Evolutionary conservation across 2,797 vertebrate genomes (phyloP).

Genomic region (Streptopelia turtur): DNA sequence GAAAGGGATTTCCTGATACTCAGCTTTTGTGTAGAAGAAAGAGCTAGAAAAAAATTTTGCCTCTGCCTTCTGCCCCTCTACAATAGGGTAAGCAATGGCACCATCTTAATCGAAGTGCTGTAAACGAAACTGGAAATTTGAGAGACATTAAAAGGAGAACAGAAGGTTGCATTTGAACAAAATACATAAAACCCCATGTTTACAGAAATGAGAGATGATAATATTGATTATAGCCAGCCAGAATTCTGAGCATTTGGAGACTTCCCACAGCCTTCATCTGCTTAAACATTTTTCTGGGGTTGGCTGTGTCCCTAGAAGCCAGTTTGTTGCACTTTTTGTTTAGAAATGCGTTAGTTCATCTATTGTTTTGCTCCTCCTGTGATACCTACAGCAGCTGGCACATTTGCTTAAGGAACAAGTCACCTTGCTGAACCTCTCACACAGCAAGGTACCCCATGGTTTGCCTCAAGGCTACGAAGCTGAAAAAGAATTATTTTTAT

Average conservation of each 20-base stretch:
- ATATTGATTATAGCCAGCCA: conserved; percentile 1
- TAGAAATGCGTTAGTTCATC: not conserved
- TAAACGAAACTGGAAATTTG: not conserved
- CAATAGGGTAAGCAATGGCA: not conserved
- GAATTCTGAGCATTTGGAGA: not conserved
- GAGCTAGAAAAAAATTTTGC: not conserved
- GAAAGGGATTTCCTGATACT: not conserved
- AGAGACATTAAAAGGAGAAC: not conserved
- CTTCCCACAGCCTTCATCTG: not conserved
- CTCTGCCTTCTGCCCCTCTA: not conserved
- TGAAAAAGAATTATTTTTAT: not conserved
- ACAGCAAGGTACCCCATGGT: not conserved
- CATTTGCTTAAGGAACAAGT: not conserved
- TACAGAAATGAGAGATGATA: not conserved
- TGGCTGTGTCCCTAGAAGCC: not conserved
- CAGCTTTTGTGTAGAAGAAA: not conserved
- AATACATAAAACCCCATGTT: conserved; percentile 1
- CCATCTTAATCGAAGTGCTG: not conserved
- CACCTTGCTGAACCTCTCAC: not conserved
- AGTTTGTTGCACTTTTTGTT: not conserved
- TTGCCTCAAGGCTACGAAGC: not conserved
- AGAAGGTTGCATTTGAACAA: not conserved
- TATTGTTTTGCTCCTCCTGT: not conserved
- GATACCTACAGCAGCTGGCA: not conserved
- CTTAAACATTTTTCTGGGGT: not conserved